Evolutionary conservation across 2,888 invertebrate genomes (phyloP), one percentile per base, ranked within the genome.

Genomic region (Macrostomum cliftonense): DNA sequence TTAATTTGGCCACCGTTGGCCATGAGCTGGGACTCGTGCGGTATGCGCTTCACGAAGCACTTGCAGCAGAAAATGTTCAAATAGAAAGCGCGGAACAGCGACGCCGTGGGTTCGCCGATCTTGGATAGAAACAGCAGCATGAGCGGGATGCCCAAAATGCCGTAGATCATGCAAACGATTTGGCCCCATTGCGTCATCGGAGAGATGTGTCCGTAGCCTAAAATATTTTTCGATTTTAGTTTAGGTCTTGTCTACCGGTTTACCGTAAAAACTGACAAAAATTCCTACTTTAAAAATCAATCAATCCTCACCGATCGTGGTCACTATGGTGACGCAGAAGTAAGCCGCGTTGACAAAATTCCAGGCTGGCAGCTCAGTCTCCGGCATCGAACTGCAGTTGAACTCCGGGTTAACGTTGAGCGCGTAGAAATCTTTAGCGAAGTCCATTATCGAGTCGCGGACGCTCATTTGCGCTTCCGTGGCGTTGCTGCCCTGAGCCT

Each of bases 241-340:
- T 28, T 9, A 28, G 28, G 5, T 28, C 28, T n/a, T n/a, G n/a
- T n/a, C n/a, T n/a, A n/a, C n/a, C n/a, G n/a, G n/a, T n/a, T n/a
- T n/a, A n/a, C n/a, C n/a, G n/a, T n/a, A n/a, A n/a, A n/a, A n/a
- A n/a, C n/a, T n/a, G n/a, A n/a, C n/a, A n/a, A n/a, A 7, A 28
- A 28, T 28, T 28, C 9, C 9, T 28, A 9, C 28, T 28, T 28
- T 28, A 28, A 43, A 43, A n/a, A 43, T 9, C 28, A 21, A 13
- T 7, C 4, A 17, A 2, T 43, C 28, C 45, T 52, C 17, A 51
- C 51, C 51, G 11, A 51, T 51, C 1, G 51, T 52, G 2, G 51
- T 51, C 17, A 51, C 39, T 14, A 51, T 51, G 12, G 51, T 51
- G 7, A 49, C 51, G 21, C 43, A 51, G 37, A 51, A 51, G 20